phyloP scores from a whole-genome alignment of 2,797 vertebrate species.

The Coregonus ussuriensis region DNA sequence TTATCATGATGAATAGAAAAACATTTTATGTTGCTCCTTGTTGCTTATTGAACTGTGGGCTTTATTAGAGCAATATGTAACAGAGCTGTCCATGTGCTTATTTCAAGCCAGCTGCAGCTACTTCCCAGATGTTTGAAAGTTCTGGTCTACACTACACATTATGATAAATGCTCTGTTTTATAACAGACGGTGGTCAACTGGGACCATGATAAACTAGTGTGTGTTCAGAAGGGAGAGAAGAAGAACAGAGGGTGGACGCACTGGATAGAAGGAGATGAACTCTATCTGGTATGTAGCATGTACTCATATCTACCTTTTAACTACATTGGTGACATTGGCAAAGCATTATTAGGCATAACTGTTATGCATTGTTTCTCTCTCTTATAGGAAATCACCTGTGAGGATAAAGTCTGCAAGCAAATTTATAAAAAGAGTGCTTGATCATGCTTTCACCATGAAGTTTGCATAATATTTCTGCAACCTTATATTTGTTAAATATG shows the following conservation, averaged over 20 bases:
- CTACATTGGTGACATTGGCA: neutral
- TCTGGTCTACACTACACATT: neutral
- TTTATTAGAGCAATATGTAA: no score
- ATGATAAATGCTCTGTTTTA: slow-evolving; percentile 2
- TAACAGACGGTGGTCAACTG: slow-evolving; percentile 81
- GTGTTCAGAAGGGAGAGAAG: slow-evolving; percentile 86
- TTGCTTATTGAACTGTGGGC: neutral
- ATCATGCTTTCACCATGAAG: slow-evolving; percentile 23
- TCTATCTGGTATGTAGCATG: slow-evolving; percentile 79
- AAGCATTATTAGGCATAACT: neutral
- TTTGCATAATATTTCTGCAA: neutral
- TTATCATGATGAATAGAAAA: neutral
- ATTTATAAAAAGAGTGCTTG: slow-evolving; percentile 65
- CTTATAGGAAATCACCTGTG: slow-evolving; percentile 71
- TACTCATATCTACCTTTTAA: neutral
- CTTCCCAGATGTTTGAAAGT: neutral
- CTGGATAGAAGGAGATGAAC: slow-evolving; percentile 84
- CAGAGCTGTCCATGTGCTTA: neutral
- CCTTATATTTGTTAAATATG: neutral
- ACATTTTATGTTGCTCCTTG: neutral
- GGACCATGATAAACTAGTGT: slow-evolving; percentile 82
- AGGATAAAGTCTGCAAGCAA: slow-evolving; percentile 72
- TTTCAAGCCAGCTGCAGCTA: neutral
- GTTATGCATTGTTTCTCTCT: slow-evolving; percentile 17
- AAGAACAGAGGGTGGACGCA: slow-evolving; percentile 87